Evolutionary conservation across 1,140 invertebrate species (phyloP).

Genomic region (Tetramorium parvispinum): DNA sequence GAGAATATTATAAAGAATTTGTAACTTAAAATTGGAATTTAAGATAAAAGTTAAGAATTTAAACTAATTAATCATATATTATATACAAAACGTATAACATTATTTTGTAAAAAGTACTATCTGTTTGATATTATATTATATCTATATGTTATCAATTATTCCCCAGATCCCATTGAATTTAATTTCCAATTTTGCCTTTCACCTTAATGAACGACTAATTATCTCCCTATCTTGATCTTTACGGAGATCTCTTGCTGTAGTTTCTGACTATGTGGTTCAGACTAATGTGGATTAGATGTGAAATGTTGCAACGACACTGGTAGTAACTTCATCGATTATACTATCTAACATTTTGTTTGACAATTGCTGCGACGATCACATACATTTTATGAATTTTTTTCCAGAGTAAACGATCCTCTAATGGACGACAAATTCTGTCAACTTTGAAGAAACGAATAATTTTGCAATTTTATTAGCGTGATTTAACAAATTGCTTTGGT

Average conservation of each 20-base stretch:
- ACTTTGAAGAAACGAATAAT: background rate
- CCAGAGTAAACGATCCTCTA: slow-evolving; percentile 16
- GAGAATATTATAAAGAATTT: background rate
- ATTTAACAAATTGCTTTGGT: background rate
- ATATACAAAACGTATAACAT: background rate
- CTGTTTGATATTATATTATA: background rate
- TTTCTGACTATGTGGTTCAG: too few species aligned
- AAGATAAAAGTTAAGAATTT: background rate
- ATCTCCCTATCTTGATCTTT: background rate
- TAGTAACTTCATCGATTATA: background rate
- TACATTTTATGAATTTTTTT: background rate
- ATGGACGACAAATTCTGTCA: background rate
- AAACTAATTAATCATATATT: background rate
- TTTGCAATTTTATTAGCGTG: background rate
- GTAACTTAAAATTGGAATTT: background rate
- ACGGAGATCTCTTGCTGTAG: background rate
- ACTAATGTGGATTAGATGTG: background rate
- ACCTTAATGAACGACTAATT: background rate
- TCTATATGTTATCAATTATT: background rate
- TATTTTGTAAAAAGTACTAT: background rate
- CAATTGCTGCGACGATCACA: background rate
- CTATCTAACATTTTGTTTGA: background rate
- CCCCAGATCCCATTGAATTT: background rate
- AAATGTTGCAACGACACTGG: background rate
- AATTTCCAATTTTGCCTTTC: background rate